Percentiles rank a stretch among this genome's conserved stretches.
phyloP scores from a whole-genome alignment of 2,888 invertebrate species.

The Lydus trimaculatus region DNA sequence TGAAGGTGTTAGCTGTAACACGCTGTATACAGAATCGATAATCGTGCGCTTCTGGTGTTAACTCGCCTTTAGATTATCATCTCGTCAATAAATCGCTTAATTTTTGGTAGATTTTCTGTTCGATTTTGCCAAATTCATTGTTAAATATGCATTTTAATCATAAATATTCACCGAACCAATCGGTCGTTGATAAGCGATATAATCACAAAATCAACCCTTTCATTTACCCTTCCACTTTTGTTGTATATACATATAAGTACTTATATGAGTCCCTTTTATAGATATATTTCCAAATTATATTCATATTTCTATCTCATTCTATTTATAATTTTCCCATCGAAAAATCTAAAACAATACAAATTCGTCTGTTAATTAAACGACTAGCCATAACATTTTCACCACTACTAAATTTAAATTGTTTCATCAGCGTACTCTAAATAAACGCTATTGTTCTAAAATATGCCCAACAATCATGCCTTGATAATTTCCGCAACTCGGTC shows the following conservation, averaged over 20 bases:
- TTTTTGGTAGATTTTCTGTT: not conserved
- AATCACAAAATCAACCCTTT: no score
- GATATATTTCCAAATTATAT: not conserved
- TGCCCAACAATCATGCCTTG: constrained; percentile 58
- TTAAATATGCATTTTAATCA: not conserved
- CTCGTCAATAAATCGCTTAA: not conserved
- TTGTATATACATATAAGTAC: no score
- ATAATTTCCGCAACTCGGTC: constrained; percentile 57
- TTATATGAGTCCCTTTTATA: not conserved
- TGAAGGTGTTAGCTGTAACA: not conserved
- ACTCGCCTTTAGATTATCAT: not conserved
- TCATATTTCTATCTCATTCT: not conserved
- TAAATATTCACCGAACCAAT: constrained; percentile 26
- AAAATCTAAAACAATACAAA: constrained; percentile 44
- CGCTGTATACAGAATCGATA: not conserved
- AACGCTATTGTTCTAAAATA: constrained; percentile 57
- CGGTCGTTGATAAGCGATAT: constrained; percentile 33
- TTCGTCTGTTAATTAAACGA: constrained; percentile 51
- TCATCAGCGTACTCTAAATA: constrained; percentile 57
- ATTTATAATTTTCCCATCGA: constrained; percentile 10
- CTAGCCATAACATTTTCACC: constrained; percentile 54
- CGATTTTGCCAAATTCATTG: not conserved
- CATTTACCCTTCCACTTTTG: not conserved
- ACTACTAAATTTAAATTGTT: constrained; percentile 60
- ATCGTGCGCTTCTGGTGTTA: not conserved